Base-by-base conservation (phyloP, 2,113 vertebrate species). In the Rhinogobius similis region DNA sequence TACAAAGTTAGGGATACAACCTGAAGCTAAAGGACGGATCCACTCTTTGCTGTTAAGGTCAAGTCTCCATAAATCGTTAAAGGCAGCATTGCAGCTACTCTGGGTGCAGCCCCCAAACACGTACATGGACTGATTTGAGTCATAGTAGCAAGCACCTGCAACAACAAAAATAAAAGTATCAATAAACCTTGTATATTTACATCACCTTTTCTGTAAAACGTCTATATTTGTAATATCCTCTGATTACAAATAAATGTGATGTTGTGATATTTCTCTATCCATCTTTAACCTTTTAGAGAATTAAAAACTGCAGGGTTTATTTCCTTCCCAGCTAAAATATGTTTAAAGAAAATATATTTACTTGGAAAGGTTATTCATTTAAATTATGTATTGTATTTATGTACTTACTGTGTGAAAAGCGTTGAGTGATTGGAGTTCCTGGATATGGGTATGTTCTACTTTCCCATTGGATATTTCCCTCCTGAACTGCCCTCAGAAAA, bases 31-130 rank as follows among this genome's bases (percentile, higher is more conserved):
- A 21, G 97, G 98, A 41, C 98, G 95, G 86, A 99, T 99, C 98
- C 98, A 99, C 84, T 99, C 98, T 86, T 99, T 99, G 91, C 97
- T 99, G 79, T 99, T 99, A 20, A 99, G 94, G 92, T 99, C 98
- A 0, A 99, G 96, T 77, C 98, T 94, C 98, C 98, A 99, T 62
- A 99, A 94, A 87, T 99, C 98, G 14, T 99, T 99, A 88, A 99
- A 99, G 70, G 98, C 98, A 13, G 98, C 96, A 11, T 99, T 99
- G 82, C 97, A 98, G 77, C 97, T 99, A 93, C 97, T 98, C 87
- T 99, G 98, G 4, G 98, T 98, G 82, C 98, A 99, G 86, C 98
- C 98, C 1, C 98, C 98, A 1, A 99, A 99, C 83, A 99, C 98
- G 3, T 99, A 99, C 97, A 99, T 98, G 38, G 98, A 99, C 88